These are phyloP conservation scores for Acanthis flammea DNA, from an alignment of 2,797 vertebrate genomes.

Conservation along the genomic window DNA sequence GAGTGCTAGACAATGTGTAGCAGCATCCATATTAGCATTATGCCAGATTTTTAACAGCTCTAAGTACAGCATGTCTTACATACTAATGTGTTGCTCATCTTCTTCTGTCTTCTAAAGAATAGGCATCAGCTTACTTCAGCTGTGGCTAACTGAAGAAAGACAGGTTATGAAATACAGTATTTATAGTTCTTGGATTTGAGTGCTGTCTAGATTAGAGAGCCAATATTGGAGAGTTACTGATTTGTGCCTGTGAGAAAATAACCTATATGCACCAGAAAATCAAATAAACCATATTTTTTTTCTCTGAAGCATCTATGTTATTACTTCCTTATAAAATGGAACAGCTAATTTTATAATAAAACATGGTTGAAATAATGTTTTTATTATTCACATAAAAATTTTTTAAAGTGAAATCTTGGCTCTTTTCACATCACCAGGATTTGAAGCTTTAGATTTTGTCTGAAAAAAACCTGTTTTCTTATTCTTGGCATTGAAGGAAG, in stretches of 20 bases:
- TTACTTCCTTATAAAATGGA: neutral
- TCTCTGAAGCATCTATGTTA: neutral
- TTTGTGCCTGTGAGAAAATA: neutral
- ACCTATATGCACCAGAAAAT: neutral
- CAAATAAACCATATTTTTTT: neutral
- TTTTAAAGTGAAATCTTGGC: neutral
- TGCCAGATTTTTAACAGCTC: neutral
- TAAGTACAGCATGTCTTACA: neutral
- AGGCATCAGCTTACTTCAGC: neutral
- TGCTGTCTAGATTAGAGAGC: neutral
- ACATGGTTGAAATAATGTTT: neutral
- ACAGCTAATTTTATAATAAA: neutral
- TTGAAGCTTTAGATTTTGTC: neutral
- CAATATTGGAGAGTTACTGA: neutral
- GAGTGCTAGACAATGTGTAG: neutral
- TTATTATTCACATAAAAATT: neutral
- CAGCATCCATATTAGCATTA: neutral
- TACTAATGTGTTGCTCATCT: neutral
- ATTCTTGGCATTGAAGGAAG: neutral
- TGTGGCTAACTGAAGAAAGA: neutral
- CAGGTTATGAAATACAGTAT: neutral
- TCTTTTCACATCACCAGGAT: neutral
- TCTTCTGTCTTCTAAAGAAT: neutral
- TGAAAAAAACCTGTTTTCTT: neutral
- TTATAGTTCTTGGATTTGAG: neutral